These are phyloP conservation scores for Panurus biarmicus DNA, from an alignment of 2,113 vertebrate species.

Conservation along the genomic window DNA sequence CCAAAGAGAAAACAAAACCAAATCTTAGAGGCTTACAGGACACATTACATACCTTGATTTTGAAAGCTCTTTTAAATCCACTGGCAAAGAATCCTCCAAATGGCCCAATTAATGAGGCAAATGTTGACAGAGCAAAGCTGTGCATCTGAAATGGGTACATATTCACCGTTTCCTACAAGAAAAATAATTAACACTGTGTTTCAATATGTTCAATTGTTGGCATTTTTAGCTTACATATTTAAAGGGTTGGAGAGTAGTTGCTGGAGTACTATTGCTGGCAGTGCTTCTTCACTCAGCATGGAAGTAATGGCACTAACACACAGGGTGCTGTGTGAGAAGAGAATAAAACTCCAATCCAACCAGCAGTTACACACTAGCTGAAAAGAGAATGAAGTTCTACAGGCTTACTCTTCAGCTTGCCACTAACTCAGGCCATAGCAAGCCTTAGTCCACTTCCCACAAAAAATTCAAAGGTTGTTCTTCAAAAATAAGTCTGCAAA, in stretches of 20 bases:
- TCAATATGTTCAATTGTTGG: neutral
- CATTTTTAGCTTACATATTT: neutral
- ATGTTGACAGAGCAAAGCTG: slow-evolving; percentile 90
- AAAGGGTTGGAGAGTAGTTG: neutral
- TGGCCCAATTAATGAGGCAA: slow-evolving; percentile 91
- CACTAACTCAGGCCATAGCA: neutral
- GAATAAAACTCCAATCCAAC: neutral
- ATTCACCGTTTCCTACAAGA: slow-evolving; percentile 80
- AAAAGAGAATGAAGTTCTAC: neutral
- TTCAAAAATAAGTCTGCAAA: neutral
- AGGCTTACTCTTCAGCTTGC: neutral
- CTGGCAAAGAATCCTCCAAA: slow-evolving; percentile 99
- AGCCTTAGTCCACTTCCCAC: neutral
- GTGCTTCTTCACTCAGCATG: neutral
- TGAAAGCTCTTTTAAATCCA: slow-evolving; percentile 97
- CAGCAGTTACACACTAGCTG: neutral
- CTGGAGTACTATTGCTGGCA: neutral
- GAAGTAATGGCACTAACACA: neutral
- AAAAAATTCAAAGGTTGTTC: neutral
- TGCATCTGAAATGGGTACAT: slow-evolving; percentile 96
- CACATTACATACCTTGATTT: slow-evolving; percentile 85
- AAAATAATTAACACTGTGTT: neutral
- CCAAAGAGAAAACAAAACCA: neutral
- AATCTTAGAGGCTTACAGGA: neutral
- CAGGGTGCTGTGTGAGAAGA: neutral